Evolutionary conservation across 2,888 invertebrate genomes (phyloP).

Genomic region (Pediacus dermestoides): DNA sequence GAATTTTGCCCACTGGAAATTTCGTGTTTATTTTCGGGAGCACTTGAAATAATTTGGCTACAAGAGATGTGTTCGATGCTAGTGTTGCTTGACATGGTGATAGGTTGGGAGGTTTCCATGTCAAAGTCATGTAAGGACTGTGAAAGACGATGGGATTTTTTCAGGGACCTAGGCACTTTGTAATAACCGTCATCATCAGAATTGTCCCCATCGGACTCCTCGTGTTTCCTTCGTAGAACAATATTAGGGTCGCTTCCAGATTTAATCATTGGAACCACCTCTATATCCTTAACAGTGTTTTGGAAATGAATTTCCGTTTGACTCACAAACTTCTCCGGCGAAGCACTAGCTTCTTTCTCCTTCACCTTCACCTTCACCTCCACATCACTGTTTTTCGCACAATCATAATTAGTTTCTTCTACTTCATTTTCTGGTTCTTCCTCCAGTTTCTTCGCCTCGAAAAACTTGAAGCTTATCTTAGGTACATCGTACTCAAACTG

Average conservation of each 20-base stretch:
- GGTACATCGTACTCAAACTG: constrained; percentile 47
- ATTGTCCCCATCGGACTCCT: constrained; percentile 27
- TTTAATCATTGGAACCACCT: constrained; percentile 31
- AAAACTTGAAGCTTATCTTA: constrained; percentile 48
- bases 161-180: constrained; percentile 43
- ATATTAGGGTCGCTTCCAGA: constrained; percentile 46
- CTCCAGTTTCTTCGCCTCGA: constrained; percentile 32
- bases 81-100: constrained; percentile 34
- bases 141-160: constrained; percentile 38
- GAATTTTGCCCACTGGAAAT: constrained; percentile 18
- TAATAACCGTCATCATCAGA: constrained; percentile 40
- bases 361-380: too few species aligned
- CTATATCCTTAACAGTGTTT: not conserved
- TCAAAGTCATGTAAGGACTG: constrained; percentile 46
- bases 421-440: constrained; percentile 15
- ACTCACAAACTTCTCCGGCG: constrained; percentile 27
- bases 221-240: constrained; percentile 20
- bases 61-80: constrained; percentile 47
- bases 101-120: constrained; percentile 30
- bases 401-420: constrained; percentile 31
- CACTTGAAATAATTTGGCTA: constrained; percentile 35
- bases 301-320: constrained; percentile 27
- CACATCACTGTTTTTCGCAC: too few species aligned
- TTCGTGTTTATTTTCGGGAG: constrained; percentile 11
- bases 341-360: too few species aligned